Conservation (phyloP, 2,113 vertebrate genomes). For the Plestiodon gilberti region DNA sequence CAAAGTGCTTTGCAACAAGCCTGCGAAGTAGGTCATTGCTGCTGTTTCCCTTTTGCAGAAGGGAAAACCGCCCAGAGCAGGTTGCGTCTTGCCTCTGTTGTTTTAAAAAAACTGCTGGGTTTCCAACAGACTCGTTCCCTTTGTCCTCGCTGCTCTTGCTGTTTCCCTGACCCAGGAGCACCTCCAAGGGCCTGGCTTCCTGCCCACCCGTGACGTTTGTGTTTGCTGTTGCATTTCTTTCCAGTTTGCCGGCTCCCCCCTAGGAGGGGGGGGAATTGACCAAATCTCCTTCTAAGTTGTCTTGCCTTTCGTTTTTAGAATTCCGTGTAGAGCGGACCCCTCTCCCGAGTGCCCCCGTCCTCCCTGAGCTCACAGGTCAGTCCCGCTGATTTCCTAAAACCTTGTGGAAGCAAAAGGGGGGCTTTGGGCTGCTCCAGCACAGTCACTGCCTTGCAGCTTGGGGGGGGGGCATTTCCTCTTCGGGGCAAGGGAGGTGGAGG, state of each 20-base stretch:
- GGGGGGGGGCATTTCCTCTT: slow-evolving; percentile 19
- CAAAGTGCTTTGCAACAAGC: neutral
- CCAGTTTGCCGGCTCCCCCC: slow-evolving; percentile 50
- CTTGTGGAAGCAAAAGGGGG: slow-evolving; percentile 78
- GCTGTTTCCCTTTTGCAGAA: neutral
- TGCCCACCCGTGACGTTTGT: slow-evolving; percentile 11
- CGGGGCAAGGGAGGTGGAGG: slow-evolving; percentile 23
- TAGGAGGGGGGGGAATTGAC: neutral
- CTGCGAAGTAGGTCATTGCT: neutral
- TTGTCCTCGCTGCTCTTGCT: neutral
- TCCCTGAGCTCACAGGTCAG: slow-evolving; percentile 99
- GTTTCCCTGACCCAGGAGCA: slow-evolving; percentile 61
- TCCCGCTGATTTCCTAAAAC: slow-evolving; percentile 82
- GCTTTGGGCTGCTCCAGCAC: slow-evolving; percentile 56
- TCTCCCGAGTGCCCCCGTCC: slow-evolving; percentile 99
- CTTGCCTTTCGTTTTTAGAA: slow-evolving; percentile 96
- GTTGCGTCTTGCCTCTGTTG: no score
- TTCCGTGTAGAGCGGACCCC: slow-evolving; percentile 99
- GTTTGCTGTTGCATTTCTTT: slow-evolving; percentile 28
- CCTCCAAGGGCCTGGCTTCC: slow-evolving; percentile 48
- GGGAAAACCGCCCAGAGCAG: no score
- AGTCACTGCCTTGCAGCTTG: slow-evolving; percentile 39
- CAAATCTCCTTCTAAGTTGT: slow-evolving; percentile 78
- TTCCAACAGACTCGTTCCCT: neutral
- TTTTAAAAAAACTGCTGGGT: neutral